Evolutionary conservation across 2,797 vertebrate species (phyloP), one percentile per base, ranked within the genome.

Genomic region (Spatula clypeata): DNA sequence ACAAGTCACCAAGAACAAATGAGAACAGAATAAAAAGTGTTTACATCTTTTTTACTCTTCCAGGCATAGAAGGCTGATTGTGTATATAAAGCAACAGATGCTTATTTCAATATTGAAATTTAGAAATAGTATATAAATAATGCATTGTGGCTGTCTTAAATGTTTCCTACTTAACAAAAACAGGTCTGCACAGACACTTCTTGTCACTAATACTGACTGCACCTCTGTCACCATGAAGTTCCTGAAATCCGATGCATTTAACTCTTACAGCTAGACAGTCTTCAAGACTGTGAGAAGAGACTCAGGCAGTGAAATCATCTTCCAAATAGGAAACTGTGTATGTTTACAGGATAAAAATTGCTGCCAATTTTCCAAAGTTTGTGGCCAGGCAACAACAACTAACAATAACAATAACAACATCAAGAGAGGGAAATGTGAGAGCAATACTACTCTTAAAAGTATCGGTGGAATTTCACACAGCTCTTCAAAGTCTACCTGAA

Each of bases 21-120:
- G 38, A 81, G n/a, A 14, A 67, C 36, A 84, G 69, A 79, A 65
- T 16, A 44, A 89, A 44, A 89, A 89, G 54, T 20, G 54, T 60
- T 80, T 49, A 88, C 11, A 27, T 69, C n/a, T 90, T 74, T 82
- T 73, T 53, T 40, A 17, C 17, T 60, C 18, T 34, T 80, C 21
- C 27, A 76, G 36, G 36, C 32, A 69, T 61, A 64, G 74, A 84
- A 75, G 19, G 55, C 44, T 73, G 51, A 81, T 62, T 20, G 44
- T 38, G 27, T 79, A 2, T 13, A 77, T 44, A 32, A 71, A 60
- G 15, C 20, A 91, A 53, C 18, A 58, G 57, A 61, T 57, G 15
- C 20, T 86, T 61, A 77, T 74, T 80, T 83, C 4, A 5, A 3
- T 10, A 64, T 0, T 72, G 42, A 42, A 38, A 90, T 54, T 42